Evolutionary conservation across 2,888 invertebrate species (phyloP), one percentile per base, ranked within the genome.

Genomic region (Catocala fraxini): DNA sequence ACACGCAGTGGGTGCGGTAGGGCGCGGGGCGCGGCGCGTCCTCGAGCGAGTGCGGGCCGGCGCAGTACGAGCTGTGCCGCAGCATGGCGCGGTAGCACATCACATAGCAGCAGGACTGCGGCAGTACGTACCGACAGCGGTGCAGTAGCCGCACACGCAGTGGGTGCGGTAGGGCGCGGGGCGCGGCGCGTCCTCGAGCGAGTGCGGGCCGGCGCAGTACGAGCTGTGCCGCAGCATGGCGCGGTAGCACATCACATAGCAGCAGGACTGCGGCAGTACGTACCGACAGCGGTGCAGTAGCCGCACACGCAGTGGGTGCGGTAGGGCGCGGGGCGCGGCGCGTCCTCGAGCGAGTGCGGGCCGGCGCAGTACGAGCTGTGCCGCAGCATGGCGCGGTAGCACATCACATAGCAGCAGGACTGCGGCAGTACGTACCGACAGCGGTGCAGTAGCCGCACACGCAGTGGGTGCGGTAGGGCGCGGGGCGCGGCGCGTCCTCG

Each of bases 21-120:
- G 96, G 95, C 71, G 97, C 94, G 58, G 85, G 81, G 51, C 95
- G 92, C 62, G 95, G 95, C 48, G 95, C 95, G 79, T 89, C 89
- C 82, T 93, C 93, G 0, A 93, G 79, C 77, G 90, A 98, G 87
- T 96, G 96, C 95, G 98, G 96, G 63, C 96, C 96, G 70, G 95
- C 95, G 71, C 96, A 96, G 84, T 96, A 94, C 11, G 92, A 92
- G 89, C 89, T 94, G 91, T 98, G 98, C 43, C 96, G 96, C 76
- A 97, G 95, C 95, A 97, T 97, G 3, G 97, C 97, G 68, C 96
- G 96, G 89, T 96, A 96, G 84, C 99, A 98, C 76, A 97, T 97
- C 1, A 25, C 3, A 25, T 25, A 25, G 3, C 3, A 25, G 25
- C 3, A 25, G 25, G 1, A 25, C 3, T 25, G 25, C 3, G 4